phyloP scores from a whole-genome alignment of 2,113 vertebrate genomes.

The Chauna torquata region DNA sequence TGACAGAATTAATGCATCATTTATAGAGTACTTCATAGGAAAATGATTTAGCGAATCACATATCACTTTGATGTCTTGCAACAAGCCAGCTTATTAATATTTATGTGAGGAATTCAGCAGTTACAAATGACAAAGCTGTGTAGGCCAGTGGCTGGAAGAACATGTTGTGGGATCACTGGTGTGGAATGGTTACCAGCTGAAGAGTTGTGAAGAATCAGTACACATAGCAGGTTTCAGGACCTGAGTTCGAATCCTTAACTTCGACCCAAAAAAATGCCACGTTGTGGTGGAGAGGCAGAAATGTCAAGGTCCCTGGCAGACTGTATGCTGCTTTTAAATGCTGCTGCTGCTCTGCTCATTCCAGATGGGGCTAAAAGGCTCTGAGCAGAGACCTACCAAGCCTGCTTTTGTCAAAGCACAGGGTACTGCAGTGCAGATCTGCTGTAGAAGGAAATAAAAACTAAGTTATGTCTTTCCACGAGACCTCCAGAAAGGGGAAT shows the following conservation, averaged over 20 bases:
- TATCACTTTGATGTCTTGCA: conserved; percentile 45
- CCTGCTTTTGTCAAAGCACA: neutral
- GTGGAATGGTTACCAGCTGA: neutral
- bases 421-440: neutral
- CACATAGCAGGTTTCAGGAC: neutral
- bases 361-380: neutral
- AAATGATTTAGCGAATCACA: conserved; percentile 16
- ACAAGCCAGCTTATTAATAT: conserved; percentile 5
- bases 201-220: neutral
- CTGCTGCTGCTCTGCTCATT: neutral
- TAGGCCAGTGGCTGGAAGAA: neutral
- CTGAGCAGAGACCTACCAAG: neutral
- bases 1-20: conserved; percentile 35
- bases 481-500: neutral
- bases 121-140: conserved; percentile 20
- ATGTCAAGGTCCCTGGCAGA: neutral
- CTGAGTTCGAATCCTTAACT: neutral
- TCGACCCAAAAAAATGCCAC: neutral
- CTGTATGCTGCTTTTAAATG: neutral
- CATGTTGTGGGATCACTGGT: neutral
- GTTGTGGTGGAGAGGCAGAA: neutral
- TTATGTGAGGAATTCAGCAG: neutral
- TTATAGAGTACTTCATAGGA: conserved; percentile 7
- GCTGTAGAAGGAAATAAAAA: neutral
- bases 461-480: neutral